These are phyloP conservation scores for Brenthis hecate DNA, from an alignment of 2,888 invertebrate genomes.

Conservation along the genomic window DNA sequence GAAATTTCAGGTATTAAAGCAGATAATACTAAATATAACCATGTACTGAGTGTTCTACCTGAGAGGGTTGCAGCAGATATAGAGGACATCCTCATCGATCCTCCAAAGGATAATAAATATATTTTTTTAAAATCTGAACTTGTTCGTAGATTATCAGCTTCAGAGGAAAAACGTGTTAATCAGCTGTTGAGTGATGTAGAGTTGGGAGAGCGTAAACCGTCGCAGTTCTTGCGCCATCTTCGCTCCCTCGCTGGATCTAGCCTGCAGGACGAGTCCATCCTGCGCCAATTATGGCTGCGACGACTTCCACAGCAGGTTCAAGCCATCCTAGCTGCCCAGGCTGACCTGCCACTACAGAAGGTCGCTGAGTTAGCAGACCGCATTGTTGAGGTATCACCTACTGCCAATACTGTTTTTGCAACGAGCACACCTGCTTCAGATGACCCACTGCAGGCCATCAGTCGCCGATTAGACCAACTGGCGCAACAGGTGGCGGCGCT, in stretches of 20 bases:
- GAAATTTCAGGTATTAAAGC: conserved; percentile 1
- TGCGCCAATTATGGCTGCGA: conserved; percentile 27
- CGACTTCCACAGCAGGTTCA: conserved; percentile 29
- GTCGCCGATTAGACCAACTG: too few relatives aligned
- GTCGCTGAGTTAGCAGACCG: conserved; percentile 7
- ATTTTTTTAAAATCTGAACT: conserved; percentile 30
- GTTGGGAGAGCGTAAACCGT: conserved; percentile 33
- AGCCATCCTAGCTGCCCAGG: conserved; percentile 28
- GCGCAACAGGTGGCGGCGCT: too few relatives aligned
- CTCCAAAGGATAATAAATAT: conserved; percentile 27
- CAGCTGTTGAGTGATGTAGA: conserved; percentile 28
- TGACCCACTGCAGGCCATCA: too few relatives aligned
- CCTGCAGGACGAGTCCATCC: conserved; percentile 17
- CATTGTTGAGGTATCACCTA: conserved; percentile 2
- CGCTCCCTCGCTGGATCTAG: conserved; percentile 22
- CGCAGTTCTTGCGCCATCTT: conserved; percentile 28
- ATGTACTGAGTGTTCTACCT: conserved; percentile 27
- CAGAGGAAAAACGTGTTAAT: conserved; percentile 26
- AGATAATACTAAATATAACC: conserved; percentile 28
- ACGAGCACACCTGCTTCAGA: too few relatives aligned
- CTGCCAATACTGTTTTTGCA: neutral
- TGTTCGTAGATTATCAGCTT: conserved; percentile 24
- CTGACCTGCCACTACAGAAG: conserved; percentile 23
- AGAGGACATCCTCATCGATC: conserved; percentile 28
- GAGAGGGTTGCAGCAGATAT: conserved; percentile 15